Evolutionary conservation across 1,140 invertebrate species (phyloP), one percentile per base, ranked within the genome.

Genomic region (Leucophenga varia): DNA sequence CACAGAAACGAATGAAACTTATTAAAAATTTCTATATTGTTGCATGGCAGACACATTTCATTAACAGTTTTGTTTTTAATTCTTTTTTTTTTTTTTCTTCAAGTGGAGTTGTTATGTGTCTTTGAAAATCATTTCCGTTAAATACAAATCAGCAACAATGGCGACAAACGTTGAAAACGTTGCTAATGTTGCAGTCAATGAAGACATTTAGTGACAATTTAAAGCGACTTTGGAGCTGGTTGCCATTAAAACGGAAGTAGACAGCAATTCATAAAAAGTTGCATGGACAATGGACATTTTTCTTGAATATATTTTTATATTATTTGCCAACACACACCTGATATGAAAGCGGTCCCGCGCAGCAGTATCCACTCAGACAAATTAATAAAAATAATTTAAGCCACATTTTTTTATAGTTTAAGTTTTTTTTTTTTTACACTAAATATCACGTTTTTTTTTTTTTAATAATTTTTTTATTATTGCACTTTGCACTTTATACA

Each of bases 51-150:
- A 47, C 49, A n/a, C n/a, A 47, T 59, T 65, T 63, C 56, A 59
- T 59, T 67, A 67, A 63, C 63, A 57, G 63, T 67, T 65, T 54
- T 43, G 22, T 25, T 25, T 10, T 25, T n/a, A n/a, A n/a, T n/a
- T 40, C 50, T 35, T 47, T 41, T 48, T 41, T 48, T 49, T 49
- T 65, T 61, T 65, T 61, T 65, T 17, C 6, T 37, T 10, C 32
- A 34, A n/a, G 35, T 17, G 18, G 9, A 50, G 43, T 57, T 65
- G 10, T 25, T 25, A 25, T n/a, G n/a, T n/a, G n/a, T n/a, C n/a
- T n/a, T n/a, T n/a, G n/a, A n/a, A n/a, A n/a, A n/a, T n/a, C n/a
- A n/a, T n/a, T n/a, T n/a, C n/a, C n/a, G n/a, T n/a, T n/a, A n/a
- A n/a, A n/a, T n/a, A n/a, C n/a, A n/a, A n/a, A n/a, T n/a, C n/a